Percentiles rank a stretch among this genome's conserved stretches.
Conservation (phyloP, 2,113 vertebrate species). For the Podarcis muralis region DNA sequence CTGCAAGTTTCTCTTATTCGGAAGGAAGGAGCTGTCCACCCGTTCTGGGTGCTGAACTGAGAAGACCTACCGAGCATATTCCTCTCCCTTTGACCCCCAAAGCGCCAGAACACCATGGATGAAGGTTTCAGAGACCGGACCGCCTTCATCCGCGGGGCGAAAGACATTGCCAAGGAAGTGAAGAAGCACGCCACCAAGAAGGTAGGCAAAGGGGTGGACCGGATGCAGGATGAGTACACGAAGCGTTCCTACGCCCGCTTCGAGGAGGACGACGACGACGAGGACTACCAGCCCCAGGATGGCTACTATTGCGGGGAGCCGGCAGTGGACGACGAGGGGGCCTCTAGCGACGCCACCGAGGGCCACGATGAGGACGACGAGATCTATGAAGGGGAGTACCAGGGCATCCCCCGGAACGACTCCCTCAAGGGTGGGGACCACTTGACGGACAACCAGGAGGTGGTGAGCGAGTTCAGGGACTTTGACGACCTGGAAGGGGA, state of each 20-base stretch:
- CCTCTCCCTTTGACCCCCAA: too few species aligned
- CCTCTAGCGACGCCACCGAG: slow-evolving; percentile 94
- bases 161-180: slow-evolving; percentile 97
- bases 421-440: slow-evolving; percentile 76
- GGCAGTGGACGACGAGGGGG: slow-evolving; percentile 86
- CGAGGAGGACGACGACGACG: slow-evolving; percentile 85
- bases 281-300: slow-evolving; percentile 83
- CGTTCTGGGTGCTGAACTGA: neutral
- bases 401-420: slow-evolving; percentile 93
- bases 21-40: neutral
- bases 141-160: slow-evolving; percentile 95
- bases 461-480: slow-evolving; percentile 76
- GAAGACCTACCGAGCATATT: rapidly evolving
- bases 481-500: slow-evolving; percentile 79
- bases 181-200: slow-evolving; percentile 94
- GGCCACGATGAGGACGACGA: slow-evolving; percentile 97
- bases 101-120: slow-evolving; percentile 79
- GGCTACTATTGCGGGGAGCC: slow-evolving; percentile 79
- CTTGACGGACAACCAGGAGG: neutral
- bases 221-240: slow-evolving; percentile 91
- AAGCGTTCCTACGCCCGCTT: slow-evolving; percentile 93
- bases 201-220: slow-evolving; percentile 87
- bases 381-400: slow-evolving; percentile 97
- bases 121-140: slow-evolving; percentile 91
- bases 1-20: too few species aligned